Percentiles rank a stretch among this genome's conserved stretches.
These are phyloP conservation scores for Rhynchopsitta pachyrhyncha DNA, from an alignment of 2,113 vertebrate genomes.

Conservation along the genomic window DNA sequence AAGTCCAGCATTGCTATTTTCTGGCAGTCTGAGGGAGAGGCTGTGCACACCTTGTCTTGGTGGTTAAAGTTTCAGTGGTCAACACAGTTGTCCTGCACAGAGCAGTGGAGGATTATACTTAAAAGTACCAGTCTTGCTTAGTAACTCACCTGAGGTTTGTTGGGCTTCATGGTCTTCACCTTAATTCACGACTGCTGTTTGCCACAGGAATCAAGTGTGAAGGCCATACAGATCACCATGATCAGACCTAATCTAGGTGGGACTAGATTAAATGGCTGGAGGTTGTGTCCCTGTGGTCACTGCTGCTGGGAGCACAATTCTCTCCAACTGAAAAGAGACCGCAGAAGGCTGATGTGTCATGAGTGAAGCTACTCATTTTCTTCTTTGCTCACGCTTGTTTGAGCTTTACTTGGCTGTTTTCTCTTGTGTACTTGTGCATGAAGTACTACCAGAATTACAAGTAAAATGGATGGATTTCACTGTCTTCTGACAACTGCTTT, in stretches of 20 bases:
- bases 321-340: neutral
- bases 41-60: rapidly evolving
- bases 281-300: neutral
- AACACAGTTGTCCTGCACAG: neutral
- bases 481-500: neutral
- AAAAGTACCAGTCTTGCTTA: neutral
- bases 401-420: neutral
- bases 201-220: neutral
- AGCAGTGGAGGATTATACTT: neutral
- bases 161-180: neutral
- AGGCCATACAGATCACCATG: rapidly evolving
- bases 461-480: neutral
- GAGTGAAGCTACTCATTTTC: rapidly evolving
- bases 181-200: neutral
- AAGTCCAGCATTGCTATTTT: neutral
- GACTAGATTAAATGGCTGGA: neutral
- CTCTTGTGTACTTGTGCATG: rapidly evolving
- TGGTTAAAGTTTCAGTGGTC: neutral
- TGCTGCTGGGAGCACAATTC: neutral
- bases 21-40: neutral
- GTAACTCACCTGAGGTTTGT: neutral
- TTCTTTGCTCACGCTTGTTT: rapidly evolving
- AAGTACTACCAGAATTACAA: neutral
- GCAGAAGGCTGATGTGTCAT: neutral
- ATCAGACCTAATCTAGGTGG: rapidly evolving